Evolutionary conservation across 1,140 invertebrate genomes (phyloP), one percentile per base, ranked within the genome.

Genomic region (Triops longicaudatus): DNA sequence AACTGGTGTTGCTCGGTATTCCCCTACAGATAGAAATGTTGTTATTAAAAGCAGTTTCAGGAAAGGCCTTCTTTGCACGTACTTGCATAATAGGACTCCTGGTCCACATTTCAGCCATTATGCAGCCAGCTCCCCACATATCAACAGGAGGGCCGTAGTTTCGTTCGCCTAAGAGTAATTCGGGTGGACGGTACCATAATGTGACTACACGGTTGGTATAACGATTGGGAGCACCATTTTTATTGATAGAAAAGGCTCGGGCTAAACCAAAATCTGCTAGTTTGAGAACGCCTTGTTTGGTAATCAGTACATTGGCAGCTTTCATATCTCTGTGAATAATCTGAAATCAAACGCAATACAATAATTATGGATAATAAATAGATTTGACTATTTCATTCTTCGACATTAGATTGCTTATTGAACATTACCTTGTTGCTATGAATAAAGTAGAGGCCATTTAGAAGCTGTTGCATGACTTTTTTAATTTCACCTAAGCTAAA

Each of bases 61-160:
- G 43, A 76, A 41, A 26, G 14, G 28, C 26, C 28, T 72, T 31
- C 28, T 12, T n/a, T n/a, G n/a, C 11, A 37, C 41, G 75, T 75
- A 44, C 82, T 82, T 91, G 89, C 86, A 89, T 89, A 42, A 92
- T 91, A 9, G 91, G 90, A 72, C 84, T 86, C 79, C 96, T 86
- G 0, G 97, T 99, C 97, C 97, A 99, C 94, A 99, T 97, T 86
- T 99, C 97, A 0, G 97, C 97, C 96, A 99, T 98, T 71, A 99
- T 99, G 82, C 97, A 99, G 0, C 97, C 98, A 31, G 95, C 97
- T 12, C 97, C 97, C 97, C 97, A 99, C 84, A 98, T 89, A 86
- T 99, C 98, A 31, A 99, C 95, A 0, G 96, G 92, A 11, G 96
- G 94, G 0, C 96, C 96, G 84, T 98, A 98, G 85, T 98, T 96